Base-by-base conservation (phyloP, 2,113 vertebrate species). In the Synchiropus splendidus region DNA sequence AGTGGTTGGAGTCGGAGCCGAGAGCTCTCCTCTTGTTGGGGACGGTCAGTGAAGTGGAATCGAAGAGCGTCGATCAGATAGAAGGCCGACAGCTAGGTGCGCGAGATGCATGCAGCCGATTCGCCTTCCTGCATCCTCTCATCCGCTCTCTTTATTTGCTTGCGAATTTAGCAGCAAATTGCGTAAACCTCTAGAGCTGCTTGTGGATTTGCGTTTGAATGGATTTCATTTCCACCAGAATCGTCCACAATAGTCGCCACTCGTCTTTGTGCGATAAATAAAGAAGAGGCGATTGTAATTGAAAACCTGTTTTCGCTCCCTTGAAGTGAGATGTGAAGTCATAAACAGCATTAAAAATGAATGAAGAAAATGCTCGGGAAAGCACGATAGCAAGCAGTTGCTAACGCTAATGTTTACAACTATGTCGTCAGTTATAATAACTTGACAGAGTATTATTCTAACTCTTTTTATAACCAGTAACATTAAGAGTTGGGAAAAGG, bases 1-100 rank as follows among this genome's bases (percentile, higher is more conserved):
- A 80, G 64, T 79, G 63, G 57, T 72, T 76, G 55, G 58, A 76
- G 66, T 67, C 65, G 59, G 61, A 68, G 66, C 70, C 38, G 64
- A 71, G 64, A 65, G 61, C 77, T 58, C 58, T 70, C 51, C 56
- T 73, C 64, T 74, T 67, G 63, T 27, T 70, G 70, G 64, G 70
- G 74, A 78, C 70, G 67, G 68, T 72, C 67, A 42, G 52, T 41
- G 57, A 54, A 72, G 61, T 72, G 65, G 64, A 74, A 73, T 60
- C 42, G 51, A 32, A 49, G 48, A 14, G 54, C 47, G 64, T 44
- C 71, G 44, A 79, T 78, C 74, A 65, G 75, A 75, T 63, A 52
- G 64, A 51, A 49, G 61, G 36, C 61, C 61, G 63, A 58, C 51
- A 45, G 48, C 43, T 12, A 42, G 63, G 48, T 61, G 61, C 65